phyloP scores from a whole-genome alignment of 2,113 vertebrate species.

The Irena cyanogastra region DNA sequence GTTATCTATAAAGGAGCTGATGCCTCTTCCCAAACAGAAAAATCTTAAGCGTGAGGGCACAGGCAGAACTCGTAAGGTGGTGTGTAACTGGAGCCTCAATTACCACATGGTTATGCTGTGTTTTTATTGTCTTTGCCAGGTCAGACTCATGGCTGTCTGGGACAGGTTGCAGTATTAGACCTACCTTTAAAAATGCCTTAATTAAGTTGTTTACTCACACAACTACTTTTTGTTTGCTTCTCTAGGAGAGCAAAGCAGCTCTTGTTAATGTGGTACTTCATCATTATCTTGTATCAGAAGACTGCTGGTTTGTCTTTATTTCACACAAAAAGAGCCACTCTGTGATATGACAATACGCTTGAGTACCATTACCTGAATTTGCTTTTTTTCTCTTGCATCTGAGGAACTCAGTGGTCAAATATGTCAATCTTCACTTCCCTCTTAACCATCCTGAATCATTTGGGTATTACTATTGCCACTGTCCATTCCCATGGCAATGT shows the following conservation, averaged over 20 bases:
- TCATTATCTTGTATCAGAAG: background rate
- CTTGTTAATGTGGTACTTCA: background rate
- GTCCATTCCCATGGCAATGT: background rate
- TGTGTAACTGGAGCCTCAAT: background rate
- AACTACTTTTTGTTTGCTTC: background rate
- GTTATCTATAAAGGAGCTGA: background rate
- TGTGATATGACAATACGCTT: fast-evolving
- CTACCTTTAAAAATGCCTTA: background rate
- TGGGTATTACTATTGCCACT: background rate
- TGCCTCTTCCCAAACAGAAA: background rate
- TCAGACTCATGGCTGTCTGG: background rate
- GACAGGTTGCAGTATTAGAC: background rate
- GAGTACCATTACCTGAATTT: background rate
- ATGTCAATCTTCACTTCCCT: background rate
- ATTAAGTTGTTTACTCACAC: background rate
- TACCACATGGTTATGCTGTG: background rate
- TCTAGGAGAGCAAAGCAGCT: background rate
- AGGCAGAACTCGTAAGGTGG: background rate
- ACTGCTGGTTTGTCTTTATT: background rate
- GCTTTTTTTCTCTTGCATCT: background rate
- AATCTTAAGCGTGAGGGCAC: background rate
- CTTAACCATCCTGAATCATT: background rate
- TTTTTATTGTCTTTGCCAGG: background rate
- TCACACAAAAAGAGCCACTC: background rate
- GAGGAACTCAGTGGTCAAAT: background rate